Percentiles rank a stretch among this genome's conserved stretches.
Conservation (phyloP, 2,113 vertebrate genomes). For the Ictidomys tridecemlineatus region DNA sequence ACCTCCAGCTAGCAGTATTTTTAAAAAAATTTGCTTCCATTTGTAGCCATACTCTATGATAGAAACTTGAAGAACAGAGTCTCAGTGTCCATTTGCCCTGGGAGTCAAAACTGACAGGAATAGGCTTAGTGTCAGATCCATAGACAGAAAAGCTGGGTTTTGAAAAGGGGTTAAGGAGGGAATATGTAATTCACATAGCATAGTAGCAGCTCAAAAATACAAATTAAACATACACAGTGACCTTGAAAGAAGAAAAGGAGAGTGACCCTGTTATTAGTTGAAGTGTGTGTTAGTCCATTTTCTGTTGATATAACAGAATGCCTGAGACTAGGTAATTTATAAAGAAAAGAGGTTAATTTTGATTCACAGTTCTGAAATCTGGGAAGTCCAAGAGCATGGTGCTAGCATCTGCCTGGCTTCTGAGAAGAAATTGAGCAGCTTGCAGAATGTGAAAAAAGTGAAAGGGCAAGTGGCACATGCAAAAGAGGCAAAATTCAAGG, state of each 20-base stretch:
- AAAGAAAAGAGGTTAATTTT: background rate
- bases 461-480: background rate
- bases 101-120: background rate
- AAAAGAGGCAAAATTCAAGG: background rate
- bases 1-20: background rate
- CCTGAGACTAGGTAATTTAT: background rate
- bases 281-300: background rate
- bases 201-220: background rate
- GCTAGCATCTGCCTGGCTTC: too few relatives aligned
- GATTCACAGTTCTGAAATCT: background rate
- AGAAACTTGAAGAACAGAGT: background rate
- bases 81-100: background rate
- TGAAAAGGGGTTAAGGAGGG: background rate
- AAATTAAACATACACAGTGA: too few relatives aligned
- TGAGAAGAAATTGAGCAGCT: background rate
- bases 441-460: background rate
- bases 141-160: background rate
- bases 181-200: background rate
- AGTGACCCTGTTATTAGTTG: background rate
- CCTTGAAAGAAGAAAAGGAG: background rate
- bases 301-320: background rate
- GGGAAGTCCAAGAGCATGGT: background rate
- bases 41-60: background rate
- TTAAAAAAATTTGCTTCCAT: background rate
- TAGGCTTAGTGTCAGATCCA: background rate